A percentile compares a stretch with the other conserved stretches of the same genome.
Conservation (phyloP, 2,113 vertebrate genomes). For the Bolborhynchus lineola region DNA sequence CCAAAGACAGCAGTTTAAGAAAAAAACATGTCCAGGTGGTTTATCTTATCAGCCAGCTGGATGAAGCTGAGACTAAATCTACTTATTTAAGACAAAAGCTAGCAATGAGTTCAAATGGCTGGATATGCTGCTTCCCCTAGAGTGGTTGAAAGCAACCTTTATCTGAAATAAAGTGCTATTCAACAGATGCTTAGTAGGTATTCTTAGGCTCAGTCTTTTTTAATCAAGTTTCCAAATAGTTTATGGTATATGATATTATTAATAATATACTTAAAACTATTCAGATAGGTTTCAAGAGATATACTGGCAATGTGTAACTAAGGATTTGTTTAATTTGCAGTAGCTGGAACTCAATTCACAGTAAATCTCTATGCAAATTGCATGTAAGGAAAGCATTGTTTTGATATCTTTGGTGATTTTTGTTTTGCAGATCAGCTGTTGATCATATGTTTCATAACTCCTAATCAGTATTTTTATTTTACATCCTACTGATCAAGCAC, state of each 20-base stretch:
- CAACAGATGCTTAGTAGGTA: background rate
- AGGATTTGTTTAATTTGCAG: background rate
- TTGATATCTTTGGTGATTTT: background rate
- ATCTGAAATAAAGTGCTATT: background rate
- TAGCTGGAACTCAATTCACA: background rate
- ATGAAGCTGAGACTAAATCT: conserved; percentile 3
- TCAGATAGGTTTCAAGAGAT: background rate
- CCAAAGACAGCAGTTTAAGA: background rate
- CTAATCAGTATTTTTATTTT: background rate
- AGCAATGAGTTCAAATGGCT: background rate
- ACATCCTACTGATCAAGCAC: background rate
- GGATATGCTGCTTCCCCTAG: background rate
- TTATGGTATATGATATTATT: background rate
- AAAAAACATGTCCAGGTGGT: background rate
- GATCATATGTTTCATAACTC: background rate
- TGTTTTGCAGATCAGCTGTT: background rate
- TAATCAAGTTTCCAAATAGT: background rate
- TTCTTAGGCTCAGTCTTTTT: background rate
- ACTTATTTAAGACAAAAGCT: conserved; percentile 31
- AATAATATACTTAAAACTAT: background rate
- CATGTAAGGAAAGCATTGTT: background rate
- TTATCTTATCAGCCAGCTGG: background rate
- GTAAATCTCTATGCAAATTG: background rate
- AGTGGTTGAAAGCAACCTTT: background rate
- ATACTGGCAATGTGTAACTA: background rate